phyloP scores from a whole-genome alignment of 2,888 invertebrate species.

The Macroteleia sp. region DNA sequence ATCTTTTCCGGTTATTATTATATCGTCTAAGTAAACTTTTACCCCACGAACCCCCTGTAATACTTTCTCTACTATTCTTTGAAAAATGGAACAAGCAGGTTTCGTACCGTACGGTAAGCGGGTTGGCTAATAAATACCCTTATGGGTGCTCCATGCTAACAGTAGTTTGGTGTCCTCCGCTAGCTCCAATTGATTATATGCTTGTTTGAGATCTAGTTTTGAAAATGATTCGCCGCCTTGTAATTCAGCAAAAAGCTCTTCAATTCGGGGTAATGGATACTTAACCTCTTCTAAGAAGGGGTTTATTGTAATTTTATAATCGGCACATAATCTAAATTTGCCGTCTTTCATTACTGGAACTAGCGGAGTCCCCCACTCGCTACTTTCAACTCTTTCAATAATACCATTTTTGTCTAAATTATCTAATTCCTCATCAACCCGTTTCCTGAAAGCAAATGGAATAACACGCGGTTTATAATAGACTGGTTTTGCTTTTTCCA shows the following conservation, averaged over 20 bases:
- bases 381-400: no score
- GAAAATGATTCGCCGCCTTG: conserved; percentile 60
- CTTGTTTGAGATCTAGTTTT: conserved; percentile 72
- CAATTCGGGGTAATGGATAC: conserved; percentile 72
- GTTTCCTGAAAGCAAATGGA: conserved; percentile 50
- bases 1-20: conserved; percentile 70
- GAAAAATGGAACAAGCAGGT: conserved; percentile 78
- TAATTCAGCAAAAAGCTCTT: conserved; percentile 68
- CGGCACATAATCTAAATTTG: no score
- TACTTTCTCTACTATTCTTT: conserved; percentile 73
- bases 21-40: conserved; percentile 71
- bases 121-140: conserved; percentile 61
- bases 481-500: conserved; percentile 35
- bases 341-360: no score
- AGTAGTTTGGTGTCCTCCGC: conserved; percentile 69
- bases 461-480: conserved; percentile 48
- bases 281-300: no score
- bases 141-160: conserved; percentile 72
- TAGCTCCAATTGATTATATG: conserved; percentile 76
- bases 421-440: no score
- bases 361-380: no score
- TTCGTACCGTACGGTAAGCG: conserved; percentile 76
- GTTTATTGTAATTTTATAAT: no score
- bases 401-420: no score
- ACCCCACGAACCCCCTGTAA: conserved; percentile 65